These are phyloP conservation scores for Onychomys leucogaster DNA, from an alignment of 2,797 vertebrate genomes.

Conservation along the genomic window DNA sequence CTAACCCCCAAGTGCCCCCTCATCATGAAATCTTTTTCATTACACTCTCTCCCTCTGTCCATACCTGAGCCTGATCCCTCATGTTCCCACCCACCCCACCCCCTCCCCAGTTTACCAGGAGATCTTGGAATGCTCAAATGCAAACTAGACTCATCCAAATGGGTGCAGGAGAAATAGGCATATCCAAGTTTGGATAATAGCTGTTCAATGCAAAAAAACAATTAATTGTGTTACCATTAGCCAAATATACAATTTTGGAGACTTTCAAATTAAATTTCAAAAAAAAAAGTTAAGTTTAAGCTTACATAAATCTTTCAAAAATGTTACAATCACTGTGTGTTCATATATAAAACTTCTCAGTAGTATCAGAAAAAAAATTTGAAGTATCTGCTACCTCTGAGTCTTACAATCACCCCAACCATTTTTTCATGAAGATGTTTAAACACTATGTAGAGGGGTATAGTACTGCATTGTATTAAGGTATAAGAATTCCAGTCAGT, in stretches of 20 bases:
- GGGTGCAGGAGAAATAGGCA: neutral
- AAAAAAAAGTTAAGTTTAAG: neutral
- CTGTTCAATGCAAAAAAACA: neutral
- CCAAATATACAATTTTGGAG: neutral
- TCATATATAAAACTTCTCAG: neutral
- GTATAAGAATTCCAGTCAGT: too few species aligned
- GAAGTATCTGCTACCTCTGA: neutral
- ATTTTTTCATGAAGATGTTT: neutral
- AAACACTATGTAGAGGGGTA: neutral
- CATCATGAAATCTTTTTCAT: neutral
- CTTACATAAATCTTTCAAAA: neutral
- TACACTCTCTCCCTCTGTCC: neutral
- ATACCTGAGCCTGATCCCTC: rapidly evolving
- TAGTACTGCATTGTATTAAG: neutral
- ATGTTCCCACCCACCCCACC: rapidly evolving
- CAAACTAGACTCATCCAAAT: neutral
- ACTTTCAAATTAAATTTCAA: neutral
- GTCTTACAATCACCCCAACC: neutral
- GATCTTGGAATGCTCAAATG: neutral
- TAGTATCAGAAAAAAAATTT: too few species aligned
- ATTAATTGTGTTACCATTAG: neutral
- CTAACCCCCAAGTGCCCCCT: neutral
- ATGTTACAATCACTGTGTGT: neutral
- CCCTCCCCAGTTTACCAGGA: neutral
- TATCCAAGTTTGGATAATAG: neutral